These are phyloP conservation scores for Eriocheir sinensis DNA, from an alignment of 1,140 invertebrate species.

Conservation along the genomic window DNA sequence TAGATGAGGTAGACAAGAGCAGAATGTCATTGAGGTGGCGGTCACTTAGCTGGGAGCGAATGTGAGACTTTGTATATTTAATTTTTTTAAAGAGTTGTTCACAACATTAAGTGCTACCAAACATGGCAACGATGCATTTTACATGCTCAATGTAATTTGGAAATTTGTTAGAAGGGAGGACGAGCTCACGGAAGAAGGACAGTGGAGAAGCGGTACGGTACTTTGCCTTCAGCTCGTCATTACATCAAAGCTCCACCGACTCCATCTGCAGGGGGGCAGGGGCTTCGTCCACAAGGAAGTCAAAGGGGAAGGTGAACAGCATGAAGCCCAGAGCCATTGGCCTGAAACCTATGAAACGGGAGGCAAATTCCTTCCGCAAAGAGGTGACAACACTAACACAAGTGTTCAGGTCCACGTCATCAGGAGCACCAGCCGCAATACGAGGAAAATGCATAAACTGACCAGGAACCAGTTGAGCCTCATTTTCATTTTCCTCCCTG, in stretches of 20 bases:
- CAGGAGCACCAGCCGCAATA: too few relatives aligned
- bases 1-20: not conserved
- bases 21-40: not conserved
- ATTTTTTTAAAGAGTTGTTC: conserved; percentile 46
- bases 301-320: not conserved
- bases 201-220: conserved; percentile 30
- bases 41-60: conserved; percentile 6
- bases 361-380: conserved; percentile 42
- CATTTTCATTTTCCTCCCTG: too few relatives aligned
- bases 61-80: conserved; percentile 40
- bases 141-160: conserved; percentile 50
- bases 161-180: too few relatives aligned
- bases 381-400: not conserved
- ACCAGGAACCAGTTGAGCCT: too few relatives aligned
- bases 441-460: too few relatives aligned
- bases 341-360: not conserved
- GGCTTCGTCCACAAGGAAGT: not conserved
- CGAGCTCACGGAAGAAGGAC: too few relatives aligned
- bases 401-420: too few relatives aligned
- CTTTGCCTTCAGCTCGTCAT: conserved; percentile 21
- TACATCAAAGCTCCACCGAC: not conserved
- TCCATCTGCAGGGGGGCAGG: not conserved
- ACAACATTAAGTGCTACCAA: conserved; percentile 30
- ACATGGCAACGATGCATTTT: not conserved
- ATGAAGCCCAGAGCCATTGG: not conserved